phyloP scores from a whole-genome alignment of 2,888 invertebrate genomes.

The Ectemnius cavifrons region DNA sequence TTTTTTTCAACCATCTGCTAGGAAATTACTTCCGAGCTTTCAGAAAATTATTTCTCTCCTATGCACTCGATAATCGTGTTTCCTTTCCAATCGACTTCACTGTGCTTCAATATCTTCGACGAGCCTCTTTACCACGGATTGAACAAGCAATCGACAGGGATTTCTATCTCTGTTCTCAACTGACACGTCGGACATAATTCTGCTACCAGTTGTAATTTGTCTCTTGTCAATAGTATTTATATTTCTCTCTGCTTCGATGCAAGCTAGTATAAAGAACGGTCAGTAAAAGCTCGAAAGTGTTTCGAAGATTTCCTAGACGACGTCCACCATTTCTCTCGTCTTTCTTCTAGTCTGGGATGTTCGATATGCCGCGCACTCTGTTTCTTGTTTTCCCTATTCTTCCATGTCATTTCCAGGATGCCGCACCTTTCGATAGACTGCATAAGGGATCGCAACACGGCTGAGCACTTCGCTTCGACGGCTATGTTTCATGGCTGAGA shows the following conservation, averaged over 20 bases:
- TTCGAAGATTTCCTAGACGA: not conserved
- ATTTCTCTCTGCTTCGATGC: no score
- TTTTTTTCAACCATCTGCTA: not conserved
- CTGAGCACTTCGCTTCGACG: constrained; percentile 18
- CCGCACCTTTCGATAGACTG: constrained; percentile 12
- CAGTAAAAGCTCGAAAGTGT: no score
- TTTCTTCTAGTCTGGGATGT: not conserved
- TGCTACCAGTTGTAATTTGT: no score
- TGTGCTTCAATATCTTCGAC: not conserved
- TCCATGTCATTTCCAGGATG: not conserved
- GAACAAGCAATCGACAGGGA: not conserved
- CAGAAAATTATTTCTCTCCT: constrained; percentile 6
- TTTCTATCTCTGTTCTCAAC: no score
- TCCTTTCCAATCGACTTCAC: constrained; percentile 2
- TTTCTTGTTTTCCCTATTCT: not conserved
- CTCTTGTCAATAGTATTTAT: no score
- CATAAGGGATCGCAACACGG: constrained; percentile 13
- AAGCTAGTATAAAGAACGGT: no score
- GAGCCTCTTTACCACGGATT: not conserved
- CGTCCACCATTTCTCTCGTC: not conserved
- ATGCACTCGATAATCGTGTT: constrained; percentile 9
- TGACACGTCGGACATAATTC: no score
- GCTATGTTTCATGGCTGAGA: constrained; percentile 8
- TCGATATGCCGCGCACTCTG: not conserved
- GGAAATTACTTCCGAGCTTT: not conserved